phyloP scores from a whole-genome alignment of 1,140 invertebrate genomes.

The Oncopodura yosiiana region DNA sequence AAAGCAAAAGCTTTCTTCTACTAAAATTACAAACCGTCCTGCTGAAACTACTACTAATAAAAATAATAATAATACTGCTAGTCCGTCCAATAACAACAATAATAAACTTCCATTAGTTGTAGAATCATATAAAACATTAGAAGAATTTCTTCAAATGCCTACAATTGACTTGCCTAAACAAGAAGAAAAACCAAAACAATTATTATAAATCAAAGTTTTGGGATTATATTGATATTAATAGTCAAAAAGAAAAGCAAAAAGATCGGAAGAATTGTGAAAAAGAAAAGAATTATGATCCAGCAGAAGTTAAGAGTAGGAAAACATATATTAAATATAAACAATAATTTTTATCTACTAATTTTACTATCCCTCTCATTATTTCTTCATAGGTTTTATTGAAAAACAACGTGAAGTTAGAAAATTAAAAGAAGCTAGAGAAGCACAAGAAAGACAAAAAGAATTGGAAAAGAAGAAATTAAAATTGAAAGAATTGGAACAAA shows the following conservation, averaged over 20 bases:
- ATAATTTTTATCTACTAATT: no score
- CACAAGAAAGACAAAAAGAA: slow-evolving; percentile 5
- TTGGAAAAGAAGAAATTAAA: slow-evolving; percentile 12
- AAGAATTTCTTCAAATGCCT: slow-evolving; percentile 4
- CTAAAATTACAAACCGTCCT: no score
- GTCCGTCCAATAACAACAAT: no score
- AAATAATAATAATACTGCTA: no score
- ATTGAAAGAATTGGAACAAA: slow-evolving; percentile 10
- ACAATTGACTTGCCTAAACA: not conserved
- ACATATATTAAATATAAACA: no score
- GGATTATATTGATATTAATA: not conserved
- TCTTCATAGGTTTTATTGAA: slow-evolving; percentile 16
- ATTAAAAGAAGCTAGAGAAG: slow-evolving; percentile 12
- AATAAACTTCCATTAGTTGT: not conserved
- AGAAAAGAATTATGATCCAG: slow-evolving; percentile 14
- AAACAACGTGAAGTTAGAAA: slow-evolving; percentile 20
- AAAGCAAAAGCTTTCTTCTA: no score
- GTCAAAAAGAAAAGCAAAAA: not conserved
- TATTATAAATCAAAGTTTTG: slow-evolving; percentile 17
- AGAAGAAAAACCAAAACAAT: not conserved
- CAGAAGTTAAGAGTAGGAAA: slow-evolving; percentile 19
- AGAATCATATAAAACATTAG: not conserved
- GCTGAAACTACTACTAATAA: no score
- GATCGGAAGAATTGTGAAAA: slow-evolving; percentile 9
- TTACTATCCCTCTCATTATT: no score